Percentiles rank a stretch among this genome's conserved stretches.
Evolutionary conservation across 2,113 vertebrate species (phyloP).

Genomic region (Laticauda colubrina): DNA sequence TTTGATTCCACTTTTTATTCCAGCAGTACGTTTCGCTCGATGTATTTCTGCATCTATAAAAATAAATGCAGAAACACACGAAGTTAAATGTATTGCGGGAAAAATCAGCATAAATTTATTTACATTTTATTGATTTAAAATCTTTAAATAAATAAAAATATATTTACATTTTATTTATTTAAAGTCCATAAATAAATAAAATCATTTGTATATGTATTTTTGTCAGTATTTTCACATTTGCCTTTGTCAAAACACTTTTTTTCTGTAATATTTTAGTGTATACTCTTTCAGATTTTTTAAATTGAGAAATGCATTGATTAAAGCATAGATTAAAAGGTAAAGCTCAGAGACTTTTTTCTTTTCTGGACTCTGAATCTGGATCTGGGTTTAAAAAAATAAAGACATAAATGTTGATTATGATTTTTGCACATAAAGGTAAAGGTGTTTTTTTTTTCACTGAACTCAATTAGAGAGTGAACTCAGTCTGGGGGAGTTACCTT

Average conservation of each 20-base stretch:
- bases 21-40: not conserved
- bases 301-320: not conserved
- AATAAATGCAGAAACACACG: not conserved
- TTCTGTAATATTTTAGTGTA: not conserved
- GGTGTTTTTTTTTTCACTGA: not conserved
- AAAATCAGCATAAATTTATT: not conserved
- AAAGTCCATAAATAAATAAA: not conserved
- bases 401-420: not conserved
- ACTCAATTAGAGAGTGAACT: not conserved
- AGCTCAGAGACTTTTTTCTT: not conserved
- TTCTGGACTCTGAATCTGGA: not conserved
- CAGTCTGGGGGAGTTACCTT: not conserved
- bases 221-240: not conserved
- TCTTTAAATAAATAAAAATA: not conserved
- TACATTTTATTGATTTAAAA: not conserved
- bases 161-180: not conserved
- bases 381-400: not conserved
- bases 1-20: not conserved
- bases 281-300: not conserved
- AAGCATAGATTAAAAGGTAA: not conserved
- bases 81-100: not conserved
- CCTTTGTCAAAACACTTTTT: not conserved
- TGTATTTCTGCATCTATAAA: not conserved
- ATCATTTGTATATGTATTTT: not conserved
- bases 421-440: not conserved